Evolutionary conservation across 2,888 invertebrate species (phyloP), one percentile per base, ranked within the genome.

Genomic region (Mimas tiliae): DNA sequence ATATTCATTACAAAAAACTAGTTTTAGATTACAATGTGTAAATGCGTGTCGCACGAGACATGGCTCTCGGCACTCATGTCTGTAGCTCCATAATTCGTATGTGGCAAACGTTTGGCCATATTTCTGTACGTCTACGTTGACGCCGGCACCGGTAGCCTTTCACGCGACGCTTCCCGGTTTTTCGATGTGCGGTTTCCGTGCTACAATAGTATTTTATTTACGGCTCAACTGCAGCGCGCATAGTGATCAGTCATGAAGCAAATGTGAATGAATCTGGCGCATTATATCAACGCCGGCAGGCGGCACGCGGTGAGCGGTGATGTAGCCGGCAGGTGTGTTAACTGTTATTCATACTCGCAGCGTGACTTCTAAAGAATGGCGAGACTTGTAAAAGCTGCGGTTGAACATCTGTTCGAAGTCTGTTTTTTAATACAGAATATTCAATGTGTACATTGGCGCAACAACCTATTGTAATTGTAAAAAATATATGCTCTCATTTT

Each of bases 101-200:
- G 84, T 87, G 85, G 81, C 77, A 82, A 82, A 79, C 83, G 82
- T 82, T 83, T 71, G 78, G 77, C 85, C 83, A 88, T 90, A 91
- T 89, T 89, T 91, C 86, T 85, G 79, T 79, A 80, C 83, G 85
- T 86, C 84, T 88, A 84, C 82, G 78, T 82, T 84, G 70, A 83
- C 83, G 78, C 80, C 79, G 75, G 79, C 78, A 82, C 84, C 87
- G 88, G 88, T 85, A 87, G 84, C 87, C 84, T 87, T 91, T 90
- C 90, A 91, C 89, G 89, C 89, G 87, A 89, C 83, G 81, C 82
- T 86, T 83, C 76, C 85, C 85, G 84, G 84, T 88, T 88, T 90
- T 90, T 90, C 83, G 85, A 90, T 87, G 85, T 85, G 87, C 84
- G 85, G 85, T 88, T 90, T 89, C 90, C 88, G 86, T 83, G 77